Base-by-base conservation (phyloP, 2,113 vertebrate species). In the Piliocolobus tephrosceles region DNA sequence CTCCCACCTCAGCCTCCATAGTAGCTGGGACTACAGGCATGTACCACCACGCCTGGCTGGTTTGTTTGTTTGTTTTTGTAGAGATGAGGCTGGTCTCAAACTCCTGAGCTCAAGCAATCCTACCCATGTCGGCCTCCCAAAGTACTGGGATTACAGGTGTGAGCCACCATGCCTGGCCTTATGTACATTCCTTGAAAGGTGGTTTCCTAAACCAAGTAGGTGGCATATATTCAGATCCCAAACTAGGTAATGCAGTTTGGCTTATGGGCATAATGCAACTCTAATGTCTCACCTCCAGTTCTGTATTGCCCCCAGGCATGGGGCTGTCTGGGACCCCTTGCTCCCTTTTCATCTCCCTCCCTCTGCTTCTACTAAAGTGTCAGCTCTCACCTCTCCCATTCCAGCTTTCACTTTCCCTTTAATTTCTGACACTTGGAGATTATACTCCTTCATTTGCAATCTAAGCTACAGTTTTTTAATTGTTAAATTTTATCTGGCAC, bases 401-500 rank as follows among this genome's bases (percentile, higher is more conserved):
- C 64, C 17, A 70, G 64, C 9, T 38, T 92, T 89, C 38, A 58
- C 16, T 50, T 47, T 43, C 35, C n/a, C 55, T 85, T 92, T 76
- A 87, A 96, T 80, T 95, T 91, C 80, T 52, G 50, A 16, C 50
- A 88, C 70, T 27, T 45, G 43, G 43, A 57, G 17, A 75, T 90
- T 45, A 64, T 13, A 30, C 88, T 93, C 82, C 79, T 82, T 78
- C 47, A 72, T 86, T 87, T 90, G 35, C 40, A 90, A 64, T 89
- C 61, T 91, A 83, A 85, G 38, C 43, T 40, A 66, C 10, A 70
- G 75, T 25, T 88, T 89, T 94, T 86, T 95, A 94, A 97, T 75
- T 81, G 85, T 88, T 92, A 84, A 73, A 64, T 91, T 94, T 93
- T 94, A 82, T 85, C 81, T 80, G 61, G 93, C 76, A 88, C 35